Evolutionary conservation across 2,797 vertebrate species (phyloP), one percentile per base, ranked within the genome.

Genomic region (Eospalax fontanierii): DNA sequence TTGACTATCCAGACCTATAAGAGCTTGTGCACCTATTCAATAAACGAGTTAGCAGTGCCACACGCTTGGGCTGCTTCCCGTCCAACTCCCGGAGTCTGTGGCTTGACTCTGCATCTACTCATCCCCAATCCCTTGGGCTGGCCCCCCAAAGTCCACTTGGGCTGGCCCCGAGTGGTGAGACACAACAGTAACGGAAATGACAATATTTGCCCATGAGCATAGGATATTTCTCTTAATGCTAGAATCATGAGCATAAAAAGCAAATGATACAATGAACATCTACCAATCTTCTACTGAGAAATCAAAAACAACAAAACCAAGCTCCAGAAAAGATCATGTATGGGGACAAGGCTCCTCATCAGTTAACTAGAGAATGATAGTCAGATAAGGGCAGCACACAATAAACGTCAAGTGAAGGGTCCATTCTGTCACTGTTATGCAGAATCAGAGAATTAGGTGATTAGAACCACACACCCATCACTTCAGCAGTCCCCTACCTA

Each of bases 341-440:
- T 10, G 57, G 12, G 46, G 35, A n/a, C 9, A 8, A 2, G n/a
- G 43, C 5, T 6, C 21, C 38, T 46, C 71, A 19, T 30, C 10
- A 46, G 61, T 54, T 38, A 6, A 18, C 28, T 1, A 12, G 24
- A 12, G n/a, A 61, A 24, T 0, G 33, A 19, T 5, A n/a, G 9
- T 2, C 6, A 68, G 63, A 30, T 38, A 54, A 74, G n/a, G 21
- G 6, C 0, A 82, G 79, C 22, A 16, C 35, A 2, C 15, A n/a
- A 2, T 22, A 4, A 24, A 38, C 19, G 24, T 4, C 26, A 74
- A 30, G 15, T 8, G 16, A 24, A 40, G n/a, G 22, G 18, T 46
- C 21, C 30, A 3, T 1, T 9, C 35, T 6, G 14, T 22, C 0
- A 0, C 28, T 12, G 35, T 5, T 19, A 0, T 5, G 19, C 6